Base-by-base conservation (phyloP, 2,888 invertebrate species). In the Bimastos eiseni region DNA sequence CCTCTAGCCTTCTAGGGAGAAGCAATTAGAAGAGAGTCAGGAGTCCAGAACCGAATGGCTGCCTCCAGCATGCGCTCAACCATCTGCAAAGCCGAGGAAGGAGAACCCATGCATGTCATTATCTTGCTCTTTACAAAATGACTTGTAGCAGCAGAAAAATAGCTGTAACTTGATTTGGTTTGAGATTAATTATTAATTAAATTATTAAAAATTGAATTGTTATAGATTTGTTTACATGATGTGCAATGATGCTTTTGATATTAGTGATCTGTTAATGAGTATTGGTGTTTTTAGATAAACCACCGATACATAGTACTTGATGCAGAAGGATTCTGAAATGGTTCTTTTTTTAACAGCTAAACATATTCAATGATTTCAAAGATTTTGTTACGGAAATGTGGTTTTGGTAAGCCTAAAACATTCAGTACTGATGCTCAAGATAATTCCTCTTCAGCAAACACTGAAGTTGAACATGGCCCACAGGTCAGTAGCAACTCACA, bases 301-400 rank as follows among this genome's bases (percentile, higher is more conserved):
- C 17, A 1, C 70, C n/a, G 70, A n/a, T 30, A 70, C 70, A 70
- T 11, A 70, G 2, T 6, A 44, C 19, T 49, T 49, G 70, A 70
- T 8, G n/a, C 70, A 70, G n/a, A 70, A n/a, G 5, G 4, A 70
- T 70, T 70, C 70, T 70, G 70, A 70, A 70, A 70, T 8, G 13
- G 70, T 70, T 70, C 1, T n/a, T n/a, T n/a, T n/a, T 24, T 70
- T 70, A 11, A 70, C 4, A 70, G 5, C 30, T 30, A 70, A 70
- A 70, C 70, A n/a, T 70, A 70, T 70, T 70, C 70, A 70, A 70
- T 70, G 70, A 70, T 70, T n/a, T 70, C 70, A 70, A 70, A 70
- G 70, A 70, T 70, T n/a, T 70, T 70, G n/a, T 70, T 70, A 70
- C n/a, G 70, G 70, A 70, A 70, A 70, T 70, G 70, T 70, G 70